phyloP scores from a whole-genome alignment of 2,113 vertebrate genomes.

The Tragelaphus scriptus region DNA sequence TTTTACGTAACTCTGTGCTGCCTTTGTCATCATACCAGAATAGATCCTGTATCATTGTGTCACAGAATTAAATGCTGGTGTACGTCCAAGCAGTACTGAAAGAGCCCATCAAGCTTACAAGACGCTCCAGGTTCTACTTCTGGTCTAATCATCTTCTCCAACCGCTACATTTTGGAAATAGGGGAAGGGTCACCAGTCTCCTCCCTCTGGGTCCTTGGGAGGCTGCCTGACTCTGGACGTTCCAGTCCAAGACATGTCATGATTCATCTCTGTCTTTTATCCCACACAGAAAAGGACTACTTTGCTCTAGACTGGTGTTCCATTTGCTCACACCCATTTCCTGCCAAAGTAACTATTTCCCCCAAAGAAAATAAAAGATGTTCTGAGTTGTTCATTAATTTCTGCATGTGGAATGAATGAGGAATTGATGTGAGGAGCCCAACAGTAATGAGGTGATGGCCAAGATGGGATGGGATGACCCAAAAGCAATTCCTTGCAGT shows the following conservation, averaged over 20 bases:
- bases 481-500: constrained; percentile 56
- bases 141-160: not conserved
- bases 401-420: constrained; percentile 60
- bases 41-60: constrained; percentile 48
- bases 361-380: constrained; percentile 1
- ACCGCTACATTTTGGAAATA: not conserved
- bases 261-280: constrained; percentile 70
- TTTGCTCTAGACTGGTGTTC: constrained; percentile 68
- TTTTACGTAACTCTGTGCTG: constrained; percentile 36
- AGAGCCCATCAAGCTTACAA: not conserved
- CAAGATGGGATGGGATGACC: constrained; percentile 34
- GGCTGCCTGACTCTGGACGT: constrained; percentile 8
- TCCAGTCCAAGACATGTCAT: constrained; percentile 49
- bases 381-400: constrained; percentile 73
- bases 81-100: not conserved
- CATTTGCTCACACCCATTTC: constrained; percentile 77
- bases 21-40: constrained; percentile 34
- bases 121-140: not conserved
- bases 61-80: constrained; percentile 24
- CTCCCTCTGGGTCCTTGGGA: constrained; percentile 59
- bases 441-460: constrained; percentile 66
- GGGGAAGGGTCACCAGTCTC: constrained; percentile 26
- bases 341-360: constrained; percentile 76
- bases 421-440: constrained; percentile 54
- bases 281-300: constrained; percentile 53